A percentile compares a stretch with the other conserved stretches of the same genome.
phyloP scores from a whole-genome alignment of 53 echinoderm and acorn worm genomes.

The Arbacia lixula region DNA sequence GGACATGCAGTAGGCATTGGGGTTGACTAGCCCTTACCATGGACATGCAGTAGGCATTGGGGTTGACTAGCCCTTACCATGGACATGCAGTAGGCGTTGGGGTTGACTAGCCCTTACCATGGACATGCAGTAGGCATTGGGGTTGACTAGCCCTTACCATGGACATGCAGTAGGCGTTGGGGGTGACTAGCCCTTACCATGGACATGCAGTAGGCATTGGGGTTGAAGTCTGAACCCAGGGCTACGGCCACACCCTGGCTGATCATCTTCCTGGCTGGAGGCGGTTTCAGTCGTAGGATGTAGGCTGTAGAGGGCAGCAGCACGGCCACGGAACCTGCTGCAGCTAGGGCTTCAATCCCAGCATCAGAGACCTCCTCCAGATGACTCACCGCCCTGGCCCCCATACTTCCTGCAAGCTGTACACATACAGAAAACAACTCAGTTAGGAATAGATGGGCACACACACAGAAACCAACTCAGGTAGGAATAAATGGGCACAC shows the following conservation, averaged over 20 bases:
- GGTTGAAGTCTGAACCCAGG: conserved; percentile 96
- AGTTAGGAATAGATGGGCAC: neutral
- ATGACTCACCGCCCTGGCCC: conserved; percentile 90
- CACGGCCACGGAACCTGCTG: conserved; percentile 86
- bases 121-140: no score
- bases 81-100: no score
- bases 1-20: no score
- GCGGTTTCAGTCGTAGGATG: conserved; percentile 83
- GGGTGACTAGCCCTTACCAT: conserved; percentile 89
- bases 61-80: no score
- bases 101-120: no score
- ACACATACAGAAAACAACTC: neutral
- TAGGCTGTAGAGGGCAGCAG: conserved; percentile 97
- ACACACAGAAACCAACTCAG: neutral
- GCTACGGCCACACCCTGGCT: conserved; percentile 79
- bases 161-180: no score
- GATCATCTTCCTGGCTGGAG: conserved; percentile 93
- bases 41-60: no score
- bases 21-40: no score
- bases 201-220: conserved; percentile 92
- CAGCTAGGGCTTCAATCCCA: conserved; percentile 86
- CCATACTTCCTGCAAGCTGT: conserved; percentile 83
- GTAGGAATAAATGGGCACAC: neutral
- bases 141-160: no score
- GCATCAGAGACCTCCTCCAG: conserved; percentile 85